Conservation (phyloP, 1,140 invertebrate species). For the Philotrypesis tridentata region DNA sequence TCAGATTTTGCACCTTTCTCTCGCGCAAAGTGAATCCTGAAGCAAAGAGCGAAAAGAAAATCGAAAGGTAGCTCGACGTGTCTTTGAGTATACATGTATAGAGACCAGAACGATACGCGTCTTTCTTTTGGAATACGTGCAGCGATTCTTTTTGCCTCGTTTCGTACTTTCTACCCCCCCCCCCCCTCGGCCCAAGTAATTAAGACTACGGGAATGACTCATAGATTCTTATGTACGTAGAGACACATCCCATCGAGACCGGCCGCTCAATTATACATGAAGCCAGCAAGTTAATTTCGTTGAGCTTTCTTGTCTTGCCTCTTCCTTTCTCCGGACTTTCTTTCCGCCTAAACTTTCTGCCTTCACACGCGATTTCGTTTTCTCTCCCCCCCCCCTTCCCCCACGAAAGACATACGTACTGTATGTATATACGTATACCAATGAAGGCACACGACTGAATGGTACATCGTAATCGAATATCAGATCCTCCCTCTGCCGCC, state of each 20-base stretch:
- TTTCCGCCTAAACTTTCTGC: not conserved
- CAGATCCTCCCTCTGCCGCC: not conserved
- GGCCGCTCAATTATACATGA: constrained; percentile 51
- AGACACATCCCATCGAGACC: not conserved
- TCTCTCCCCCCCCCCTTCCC: too few relatives aligned
- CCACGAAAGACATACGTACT: not conserved
- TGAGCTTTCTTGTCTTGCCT: not conserved
- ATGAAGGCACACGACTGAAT: not conserved
- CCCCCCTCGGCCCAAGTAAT: constrained; percentile 42
- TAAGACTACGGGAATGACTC: constrained; percentile 30
- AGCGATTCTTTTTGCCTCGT: constrained; percentile 5
- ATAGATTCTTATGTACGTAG: too few relatives aligned
- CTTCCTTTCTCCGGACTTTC: not conserved
- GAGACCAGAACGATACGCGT: not conserved
- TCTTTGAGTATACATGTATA: not conserved
- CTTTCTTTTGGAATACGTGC: not conserved
- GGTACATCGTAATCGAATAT: constrained; percentile 5
- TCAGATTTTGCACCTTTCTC: constrained; percentile 21
- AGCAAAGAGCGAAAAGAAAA: not conserved
- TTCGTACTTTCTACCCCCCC: not conserved
- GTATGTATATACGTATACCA: not conserved
- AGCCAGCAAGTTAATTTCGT: constrained; percentile 48
- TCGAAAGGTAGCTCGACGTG: not conserved
- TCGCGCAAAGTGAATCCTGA: not conserved
- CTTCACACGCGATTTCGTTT: not conserved